Evolutionary conservation across 2,888 invertebrate species (phyloP).

Genomic region (Acleris cristana): DNA sequence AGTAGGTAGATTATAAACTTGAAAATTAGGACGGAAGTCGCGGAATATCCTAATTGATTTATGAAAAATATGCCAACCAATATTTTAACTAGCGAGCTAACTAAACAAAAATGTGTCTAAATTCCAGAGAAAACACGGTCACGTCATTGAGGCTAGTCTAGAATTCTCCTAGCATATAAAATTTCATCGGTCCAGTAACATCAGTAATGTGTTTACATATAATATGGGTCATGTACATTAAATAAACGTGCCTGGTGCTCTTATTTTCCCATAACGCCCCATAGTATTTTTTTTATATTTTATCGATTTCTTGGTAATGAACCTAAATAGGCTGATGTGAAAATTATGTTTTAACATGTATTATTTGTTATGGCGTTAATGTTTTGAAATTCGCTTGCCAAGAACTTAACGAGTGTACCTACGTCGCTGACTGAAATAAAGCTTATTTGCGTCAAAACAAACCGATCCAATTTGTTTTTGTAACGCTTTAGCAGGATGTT

Average conservation of each 20-base stretch:
- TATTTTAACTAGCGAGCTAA: background rate
- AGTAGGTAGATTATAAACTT: too few species aligned
- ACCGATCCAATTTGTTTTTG: conserved; percentile 17
- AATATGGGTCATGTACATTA: conserved; percentile 21
- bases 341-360: background rate
- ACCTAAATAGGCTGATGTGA: conserved; percentile 2
- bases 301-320: conserved; percentile 24
- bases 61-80: too few species aligned
- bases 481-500: conserved; percentile 8
- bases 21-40: too few species aligned
- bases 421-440: conserved; percentile 37
- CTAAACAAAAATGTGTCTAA: conserved; percentile 15
- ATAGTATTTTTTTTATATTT: conserved; percentile 13
- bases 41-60: too few species aligned
- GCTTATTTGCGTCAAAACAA: conserved; percentile 39
- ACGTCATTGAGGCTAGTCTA: conserved; percentile 25
- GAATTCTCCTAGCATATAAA: conserved; percentile 26
- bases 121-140: conserved; percentile 19
- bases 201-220: conserved; percentile 21
- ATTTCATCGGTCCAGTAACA: conserved; percentile 24
- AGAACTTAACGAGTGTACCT: conserved; percentile 33
- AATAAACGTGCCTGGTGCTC: conserved; percentile 2
- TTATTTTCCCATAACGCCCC: conserved; percentile 20
- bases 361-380: background rate
- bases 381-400: conserved; percentile 27